Conservation (phyloP, 2,797 vertebrate genomes). For the Coreius guichenoti region DNA sequence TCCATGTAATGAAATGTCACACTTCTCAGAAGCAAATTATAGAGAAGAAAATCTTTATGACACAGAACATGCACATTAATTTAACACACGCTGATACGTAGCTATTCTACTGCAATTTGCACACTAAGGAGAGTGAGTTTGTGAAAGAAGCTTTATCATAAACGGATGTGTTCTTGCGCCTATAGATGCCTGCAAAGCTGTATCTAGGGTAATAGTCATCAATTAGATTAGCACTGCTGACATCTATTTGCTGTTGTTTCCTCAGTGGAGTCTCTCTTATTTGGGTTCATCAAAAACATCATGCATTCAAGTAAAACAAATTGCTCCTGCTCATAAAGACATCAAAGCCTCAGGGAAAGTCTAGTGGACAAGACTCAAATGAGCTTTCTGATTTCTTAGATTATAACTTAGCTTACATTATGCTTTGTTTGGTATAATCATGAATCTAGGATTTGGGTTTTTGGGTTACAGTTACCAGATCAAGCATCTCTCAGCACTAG, state of each 20-base stretch:
- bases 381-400: conserved; percentile 5
- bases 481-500: background rate
- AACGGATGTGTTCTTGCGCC: background rate
- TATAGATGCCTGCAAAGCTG: background rate
- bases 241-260: conserved; percentile 9
- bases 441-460: background rate
- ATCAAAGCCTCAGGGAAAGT: conserved; percentile 8
- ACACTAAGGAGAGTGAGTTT: conserved; percentile 15
- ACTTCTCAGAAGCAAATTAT: conserved; percentile 38
- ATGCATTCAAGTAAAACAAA: conserved; percentile 3
- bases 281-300: conserved; percentile 8
- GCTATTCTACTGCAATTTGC: conserved; percentile 26
- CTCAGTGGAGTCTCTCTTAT: background rate
- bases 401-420: background rate
- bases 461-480: background rate
- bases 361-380: conserved; percentile 16
- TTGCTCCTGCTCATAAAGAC: conserved; percentile 14
- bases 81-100: conserved; percentile 22
- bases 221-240: conserved; percentile 14
- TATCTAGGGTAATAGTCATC: background rate
- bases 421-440: background rate
- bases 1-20: conserved; percentile 44
- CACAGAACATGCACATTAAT: conserved; percentile 41
- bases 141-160: background rate
- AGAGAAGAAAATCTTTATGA: conserved; percentile 43